phyloP scores from a whole-genome alignment of 2,797 vertebrate genomes.

The Cryptoprocta ferox region DNA sequence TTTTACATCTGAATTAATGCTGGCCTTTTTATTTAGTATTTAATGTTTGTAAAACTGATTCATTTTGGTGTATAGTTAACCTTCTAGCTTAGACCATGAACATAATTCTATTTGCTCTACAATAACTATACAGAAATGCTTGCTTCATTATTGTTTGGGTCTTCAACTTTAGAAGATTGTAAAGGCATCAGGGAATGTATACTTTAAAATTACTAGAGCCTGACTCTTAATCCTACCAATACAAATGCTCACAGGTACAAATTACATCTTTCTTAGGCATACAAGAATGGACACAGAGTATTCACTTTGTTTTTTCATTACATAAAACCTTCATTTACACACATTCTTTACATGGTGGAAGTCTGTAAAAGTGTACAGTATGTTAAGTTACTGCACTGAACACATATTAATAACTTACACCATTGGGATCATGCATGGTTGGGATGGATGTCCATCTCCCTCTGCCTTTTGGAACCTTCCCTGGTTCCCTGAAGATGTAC shows the following conservation, averaged over 20 bases:
- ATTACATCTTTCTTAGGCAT: background rate
- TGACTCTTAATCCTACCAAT: conserved; percentile 40
- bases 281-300: background rate
- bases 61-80: background rate
- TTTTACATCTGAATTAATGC: background rate
- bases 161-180: conserved; percentile 69
- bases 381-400: conserved; percentile 78
- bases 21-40: conserved; percentile 11
- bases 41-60: background rate
- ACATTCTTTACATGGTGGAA: conserved; percentile 80
- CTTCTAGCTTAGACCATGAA: background rate
- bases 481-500: background rate
- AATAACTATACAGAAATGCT: background rate
- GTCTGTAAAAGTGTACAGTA: conserved; percentile 78
- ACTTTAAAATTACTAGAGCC: background rate
- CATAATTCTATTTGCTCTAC: conserved; percentile 23
- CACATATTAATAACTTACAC: conserved; percentile 56
- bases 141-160: background rate
- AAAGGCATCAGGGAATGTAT: conserved; percentile 46
- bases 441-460: background rate
- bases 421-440: conserved; percentile 50
- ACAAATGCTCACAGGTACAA: conserved; percentile 48
- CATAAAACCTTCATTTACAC: conserved; percentile 83
- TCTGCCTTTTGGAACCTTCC: background rate
- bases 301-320: conserved; percentile 36